phyloP scores from a whole-genome alignment of 2,113 vertebrate species.

The Arenaria interpres region DNA sequence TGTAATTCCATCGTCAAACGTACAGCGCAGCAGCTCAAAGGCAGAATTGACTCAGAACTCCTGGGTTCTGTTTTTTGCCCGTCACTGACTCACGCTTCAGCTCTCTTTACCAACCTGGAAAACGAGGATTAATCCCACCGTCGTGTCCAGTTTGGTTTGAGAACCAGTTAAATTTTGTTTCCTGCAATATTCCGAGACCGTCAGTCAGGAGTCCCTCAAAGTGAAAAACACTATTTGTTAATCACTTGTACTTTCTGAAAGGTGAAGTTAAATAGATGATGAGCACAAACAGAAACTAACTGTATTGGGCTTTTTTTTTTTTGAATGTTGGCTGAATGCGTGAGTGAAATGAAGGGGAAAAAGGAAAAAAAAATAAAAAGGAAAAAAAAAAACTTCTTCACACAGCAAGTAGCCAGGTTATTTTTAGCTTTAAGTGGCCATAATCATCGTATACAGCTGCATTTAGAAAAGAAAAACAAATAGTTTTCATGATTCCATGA shows the following conservation, averaged over 20 bases:
- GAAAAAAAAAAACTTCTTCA: background rate
- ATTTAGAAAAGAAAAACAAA: background rate
- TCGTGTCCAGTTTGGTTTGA: background rate
- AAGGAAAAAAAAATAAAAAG: no score
- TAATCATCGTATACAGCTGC: background rate
- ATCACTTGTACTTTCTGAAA: background rate
- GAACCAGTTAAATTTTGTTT: background rate
- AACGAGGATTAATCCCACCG: background rate
- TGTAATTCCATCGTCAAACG: background rate
- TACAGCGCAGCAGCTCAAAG: background rate
- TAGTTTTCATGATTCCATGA: background rate
- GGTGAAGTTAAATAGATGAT: background rate
- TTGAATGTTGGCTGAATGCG: background rate
- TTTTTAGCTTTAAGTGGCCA: background rate
- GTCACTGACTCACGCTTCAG: background rate
- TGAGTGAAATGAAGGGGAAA: background rate
- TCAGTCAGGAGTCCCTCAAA: background rate
- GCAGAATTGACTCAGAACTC: background rate
- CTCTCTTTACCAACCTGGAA: background rate
- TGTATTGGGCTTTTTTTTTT: background rate
- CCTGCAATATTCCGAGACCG: background rate
- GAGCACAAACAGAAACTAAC: background rate
- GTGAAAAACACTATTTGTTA: background rate
- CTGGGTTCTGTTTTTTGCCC: background rate
- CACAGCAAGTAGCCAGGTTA: background rate